These are phyloP conservation scores for Australoheros scitulus DNA, from an alignment of 2,113 vertebrate genomes.

Conservation along the genomic window DNA sequence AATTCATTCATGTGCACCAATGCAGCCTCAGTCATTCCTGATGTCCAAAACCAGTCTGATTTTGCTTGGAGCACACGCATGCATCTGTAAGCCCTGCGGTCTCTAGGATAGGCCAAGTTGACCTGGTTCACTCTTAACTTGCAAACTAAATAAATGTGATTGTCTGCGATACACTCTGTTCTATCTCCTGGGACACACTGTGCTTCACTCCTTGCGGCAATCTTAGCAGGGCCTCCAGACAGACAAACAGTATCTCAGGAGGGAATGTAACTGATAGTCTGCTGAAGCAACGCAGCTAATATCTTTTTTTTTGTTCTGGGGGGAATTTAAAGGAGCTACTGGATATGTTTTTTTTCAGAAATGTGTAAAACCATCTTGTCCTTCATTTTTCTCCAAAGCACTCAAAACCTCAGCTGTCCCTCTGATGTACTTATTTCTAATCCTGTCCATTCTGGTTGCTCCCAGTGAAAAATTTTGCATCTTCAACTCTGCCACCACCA, in stretches of 20 bases:
- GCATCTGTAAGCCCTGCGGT: neutral
- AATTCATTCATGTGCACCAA: conserved; percentile 26
- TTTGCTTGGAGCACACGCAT: neutral
- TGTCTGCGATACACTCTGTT: conserved; percentile 33
- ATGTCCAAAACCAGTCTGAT: neutral
- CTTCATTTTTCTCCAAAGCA: neutral
- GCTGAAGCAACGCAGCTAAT: neutral
- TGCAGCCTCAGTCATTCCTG: neutral
- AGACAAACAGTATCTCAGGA: conserved; percentile 2
- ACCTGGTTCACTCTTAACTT: conserved; percentile 16
- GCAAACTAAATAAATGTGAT: conserved; percentile 19
- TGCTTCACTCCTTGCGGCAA: conserved; percentile 13
- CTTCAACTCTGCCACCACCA: neutral
- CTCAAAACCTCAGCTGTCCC: neutral
- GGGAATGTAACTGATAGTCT: neutral
- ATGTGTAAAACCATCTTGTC: neutral
- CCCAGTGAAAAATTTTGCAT: neutral
- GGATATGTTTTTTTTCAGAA: neutral
- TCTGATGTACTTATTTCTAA: neutral
- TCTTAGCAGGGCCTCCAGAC: neutral
- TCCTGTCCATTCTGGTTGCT: too few species aligned
- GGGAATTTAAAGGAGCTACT: too few species aligned
- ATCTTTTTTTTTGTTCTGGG: neutral
- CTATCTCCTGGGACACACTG: conserved; percentile 18
- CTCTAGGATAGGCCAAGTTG: neutral